Evolutionary conservation across 1,140 invertebrate genomes (phyloP).

Genomic region (Latrodectus geometricus): DNA sequence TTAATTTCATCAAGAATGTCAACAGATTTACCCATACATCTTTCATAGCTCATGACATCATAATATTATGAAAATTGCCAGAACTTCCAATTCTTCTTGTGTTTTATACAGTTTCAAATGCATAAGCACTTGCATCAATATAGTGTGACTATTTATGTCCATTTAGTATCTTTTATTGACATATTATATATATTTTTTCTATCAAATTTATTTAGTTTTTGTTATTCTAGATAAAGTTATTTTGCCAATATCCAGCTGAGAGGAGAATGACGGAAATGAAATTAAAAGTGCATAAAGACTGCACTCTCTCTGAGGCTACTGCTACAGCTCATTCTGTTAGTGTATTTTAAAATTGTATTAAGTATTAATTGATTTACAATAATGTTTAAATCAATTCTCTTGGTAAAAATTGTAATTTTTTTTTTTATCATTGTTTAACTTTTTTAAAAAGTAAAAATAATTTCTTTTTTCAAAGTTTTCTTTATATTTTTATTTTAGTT

Average conservation of each 20-base stretch:
- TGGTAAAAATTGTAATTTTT: neutral
- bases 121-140: neutral
- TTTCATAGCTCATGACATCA: too few relatives aligned
- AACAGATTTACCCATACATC: too few relatives aligned
- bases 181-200: too few relatives aligned
- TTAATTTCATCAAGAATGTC: too few relatives aligned
- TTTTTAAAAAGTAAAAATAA: too few relatives aligned
- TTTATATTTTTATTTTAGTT: too few relatives aligned
- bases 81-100: too few relatives aligned
- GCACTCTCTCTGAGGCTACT: slow-evolving; percentile 74
- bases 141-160: too few relatives aligned
- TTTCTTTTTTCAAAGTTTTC: too few relatives aligned
- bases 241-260: slow-evolving; percentile 75
- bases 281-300: slow-evolving; percentile 73
- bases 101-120: neutral
- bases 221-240: slow-evolving; percentile 73
- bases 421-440: neutral
- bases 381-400: neutral
- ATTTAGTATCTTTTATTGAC: too few relatives aligned
- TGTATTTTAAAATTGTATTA: slow-evolving; percentile 28
- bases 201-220: neutral
- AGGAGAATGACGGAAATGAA: slow-evolving; percentile 72
- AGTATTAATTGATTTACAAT: neutral
- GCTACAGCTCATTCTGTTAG: slow-evolving; percentile 74
- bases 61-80: too few relatives aligned